Base-by-base conservation (phyloP, 2,113 vertebrate species). In the Cynoglossus semilaevis region DNA sequence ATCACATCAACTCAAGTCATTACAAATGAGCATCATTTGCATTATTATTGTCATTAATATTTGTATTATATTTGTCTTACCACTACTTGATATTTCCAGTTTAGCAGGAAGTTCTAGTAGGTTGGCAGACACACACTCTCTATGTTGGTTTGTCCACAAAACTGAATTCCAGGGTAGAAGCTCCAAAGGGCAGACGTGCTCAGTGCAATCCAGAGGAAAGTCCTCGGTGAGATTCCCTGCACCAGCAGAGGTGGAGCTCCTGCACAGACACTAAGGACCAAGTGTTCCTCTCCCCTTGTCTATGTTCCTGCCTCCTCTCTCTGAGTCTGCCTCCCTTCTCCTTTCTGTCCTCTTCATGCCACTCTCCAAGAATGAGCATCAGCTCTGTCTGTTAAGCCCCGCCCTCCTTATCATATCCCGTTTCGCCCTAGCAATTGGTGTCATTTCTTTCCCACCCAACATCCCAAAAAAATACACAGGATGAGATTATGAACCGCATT, bases 141-240 rank as follows among this genome's bases (percentile, higher is more conserved):
- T 6, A n/a, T 29, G 22, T 29, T 29, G 22, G 22, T 29, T 29
- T 2, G 22, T 77, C 75, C 83, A 47, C 12, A 37, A 47, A 77
- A 67, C 41, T 58, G 58, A 83, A 67, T 60, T 53, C 51, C 1
- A 29, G 60, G 40, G 16, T n/a, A 18, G 67, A 53, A 35, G 54
- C 41, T 61, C 56, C 52, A 0, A 13, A 51, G 19, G 10, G 37
- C 53, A 69, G 44, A 62, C 12, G 40, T 55, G 50, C 35, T 54
- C 49, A 49, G 45, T 81, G 67, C 72, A 70, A 63, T 59, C 62
- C 34, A 67, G 5, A 51, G 15, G 66, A 52, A 79, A 85, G 83
- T 85, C 70, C 70, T 58, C 64, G 34, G 51, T 66, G 58, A 73
- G 77, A 79, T 81, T 71, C 76, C 51, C 51, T 52, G 46, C 60